phyloP scores from a whole-genome alignment of 2,797 vertebrate genomes.

The Heliangelus exortis region DNA sequence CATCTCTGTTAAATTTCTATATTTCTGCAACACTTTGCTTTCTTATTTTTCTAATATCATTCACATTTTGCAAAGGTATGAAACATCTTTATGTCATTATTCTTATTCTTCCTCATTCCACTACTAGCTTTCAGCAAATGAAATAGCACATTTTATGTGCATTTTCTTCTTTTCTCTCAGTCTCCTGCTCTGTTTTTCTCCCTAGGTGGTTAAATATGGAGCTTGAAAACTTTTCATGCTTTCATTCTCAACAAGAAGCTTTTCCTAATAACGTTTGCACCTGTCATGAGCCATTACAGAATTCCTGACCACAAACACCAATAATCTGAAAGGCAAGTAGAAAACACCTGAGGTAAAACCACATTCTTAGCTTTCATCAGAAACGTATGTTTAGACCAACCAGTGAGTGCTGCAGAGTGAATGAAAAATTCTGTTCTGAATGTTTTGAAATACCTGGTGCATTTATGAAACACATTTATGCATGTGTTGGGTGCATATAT shows the following conservation, averaged over 20 bases:
- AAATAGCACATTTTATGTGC: neutral
- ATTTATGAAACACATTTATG: neutral
- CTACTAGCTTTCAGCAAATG: neutral
- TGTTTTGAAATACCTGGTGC: neutral
- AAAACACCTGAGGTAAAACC: conserved; percentile 26
- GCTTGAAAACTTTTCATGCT: neutral
- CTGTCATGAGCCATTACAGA: neutral
- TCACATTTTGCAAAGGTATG: neutral
- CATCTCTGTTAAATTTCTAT: neutral
- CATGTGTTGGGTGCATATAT: neutral
- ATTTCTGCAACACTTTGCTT: neutral
- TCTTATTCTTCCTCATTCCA: neutral
- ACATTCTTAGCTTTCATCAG: neutral
- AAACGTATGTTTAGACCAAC: neutral
- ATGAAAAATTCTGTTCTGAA: neutral
- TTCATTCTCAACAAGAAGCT: neutral
- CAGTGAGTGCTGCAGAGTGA: neutral
- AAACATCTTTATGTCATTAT: neutral
- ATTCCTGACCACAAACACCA: conserved; percentile 13
- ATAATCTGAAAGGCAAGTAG: conserved; percentile 28
- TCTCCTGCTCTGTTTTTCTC: neutral
- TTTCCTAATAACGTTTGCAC: conserved; percentile 9
- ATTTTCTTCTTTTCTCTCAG: neutral
- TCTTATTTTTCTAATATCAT: neutral
- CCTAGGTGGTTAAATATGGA: neutral